Conservation (phyloP, 1,140 invertebrate genomes). For the Popillia japonica region DNA sequence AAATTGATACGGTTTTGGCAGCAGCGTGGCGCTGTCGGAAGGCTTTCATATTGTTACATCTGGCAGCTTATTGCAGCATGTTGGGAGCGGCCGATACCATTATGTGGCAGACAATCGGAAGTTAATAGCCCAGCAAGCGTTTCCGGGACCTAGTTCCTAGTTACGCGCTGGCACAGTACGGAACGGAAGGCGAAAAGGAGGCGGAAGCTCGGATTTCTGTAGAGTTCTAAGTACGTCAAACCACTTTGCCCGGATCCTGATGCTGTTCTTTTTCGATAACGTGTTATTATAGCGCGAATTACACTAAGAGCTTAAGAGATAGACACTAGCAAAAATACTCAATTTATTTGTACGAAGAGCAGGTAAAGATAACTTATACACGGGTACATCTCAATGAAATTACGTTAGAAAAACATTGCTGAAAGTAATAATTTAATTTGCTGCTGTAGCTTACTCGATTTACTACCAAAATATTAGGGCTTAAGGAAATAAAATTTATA, state of each 20-base stretch:
- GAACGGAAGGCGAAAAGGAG: neutral
- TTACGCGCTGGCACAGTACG: neutral
- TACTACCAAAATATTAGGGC: too few relatives aligned
- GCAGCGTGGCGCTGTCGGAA: constrained; percentile 7
- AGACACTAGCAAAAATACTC: too few relatives aligned
- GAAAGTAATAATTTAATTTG: too few relatives aligned
- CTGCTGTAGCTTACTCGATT: too few relatives aligned
- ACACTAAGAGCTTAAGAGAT: too few relatives aligned
- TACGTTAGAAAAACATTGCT: too few relatives aligned
- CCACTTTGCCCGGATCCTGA: neutral
- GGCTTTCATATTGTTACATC: constrained; percentile 24
- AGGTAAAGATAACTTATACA: too few relatives aligned
- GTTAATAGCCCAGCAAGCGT: constrained; percentile 37
- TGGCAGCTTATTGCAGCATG: constrained; percentile 24
- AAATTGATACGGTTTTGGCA: constrained; percentile 30
- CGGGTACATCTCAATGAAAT: too few relatives aligned
- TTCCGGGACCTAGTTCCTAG: constrained; percentile 35
- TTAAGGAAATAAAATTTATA: too few relatives aligned
- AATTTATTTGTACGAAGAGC: too few relatives aligned
- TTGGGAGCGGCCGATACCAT: constrained; percentile 28
- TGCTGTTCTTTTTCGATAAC: constrained; percentile 10
- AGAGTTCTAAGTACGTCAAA: neutral
- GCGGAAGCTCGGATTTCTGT: neutral
- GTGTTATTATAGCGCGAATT: constrained; percentile 7
- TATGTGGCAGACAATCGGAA: constrained; percentile 36